Evolutionary conservation across 2,797 vertebrate species (phyloP), one percentile per base, ranked within the genome.

Genomic region (Myotis daubentonii): DNA sequence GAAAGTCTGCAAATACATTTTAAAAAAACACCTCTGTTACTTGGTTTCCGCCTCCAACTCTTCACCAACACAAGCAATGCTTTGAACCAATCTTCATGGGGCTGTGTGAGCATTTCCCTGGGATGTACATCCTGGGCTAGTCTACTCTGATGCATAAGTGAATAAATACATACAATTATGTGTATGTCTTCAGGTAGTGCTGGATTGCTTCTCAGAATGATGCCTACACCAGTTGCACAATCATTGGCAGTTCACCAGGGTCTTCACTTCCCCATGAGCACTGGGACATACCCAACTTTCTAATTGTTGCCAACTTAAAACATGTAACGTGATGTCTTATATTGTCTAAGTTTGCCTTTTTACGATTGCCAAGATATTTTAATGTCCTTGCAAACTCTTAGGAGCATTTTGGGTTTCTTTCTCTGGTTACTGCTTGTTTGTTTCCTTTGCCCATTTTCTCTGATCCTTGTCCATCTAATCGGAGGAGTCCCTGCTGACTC

Each of bases 401-500:
- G 1, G 12, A 76, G 17, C 5, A 33, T 74, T 10, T 66, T 15
- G 41, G 13, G 3, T 94, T 92, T 87, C 62, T 76, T 81, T 49
- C 30, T 33, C 38, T 60, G 10, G 30, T n/a, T 23, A 16, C 6
- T 82, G 28, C 16, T 22, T 78, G 0, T 62, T 44, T 57, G 0
- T 57, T 93, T 92, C 75, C 33, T 80, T 91, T 93, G 38, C 12
- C 30, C 8, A 25, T 71, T 91, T 62, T 51, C 51, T 76, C n/a
- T 33, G 47, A 19, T 22, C n/a, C 22, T 28, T 65, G 23, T 79
- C 57, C 13, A 80, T 38, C 9, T 47, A 36, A 65, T 49, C 1
- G 0, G 16, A 6, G 60, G 41, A 44, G 13, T 68, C 66, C 9
- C 47, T 68, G 4, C 30, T 25, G 8, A 41, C 19, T 75, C 33